Conservation (phyloP, 1,140 invertebrate species). For the Pristionchus pacificus region DNA sequence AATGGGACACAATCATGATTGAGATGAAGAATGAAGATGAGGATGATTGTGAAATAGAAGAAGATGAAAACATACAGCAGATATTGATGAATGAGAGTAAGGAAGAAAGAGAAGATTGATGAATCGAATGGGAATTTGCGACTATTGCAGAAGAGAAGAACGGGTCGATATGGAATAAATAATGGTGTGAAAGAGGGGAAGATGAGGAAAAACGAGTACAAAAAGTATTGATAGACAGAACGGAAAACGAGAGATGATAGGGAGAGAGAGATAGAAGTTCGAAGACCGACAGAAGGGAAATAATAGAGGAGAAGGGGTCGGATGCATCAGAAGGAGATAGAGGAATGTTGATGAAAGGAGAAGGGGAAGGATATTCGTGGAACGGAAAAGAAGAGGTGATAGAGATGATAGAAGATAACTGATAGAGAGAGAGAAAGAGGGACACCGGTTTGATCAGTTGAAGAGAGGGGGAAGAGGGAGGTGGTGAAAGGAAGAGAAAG, state of each 20-base stretch:
- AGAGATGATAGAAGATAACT: not conserved
- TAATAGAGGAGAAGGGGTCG: constrained; percentile 10
- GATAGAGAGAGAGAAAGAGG: not conserved
- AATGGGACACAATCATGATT: not conserved
- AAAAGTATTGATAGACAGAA: constrained; percentile 1
- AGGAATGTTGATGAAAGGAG: not conserved
- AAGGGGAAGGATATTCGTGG: constrained; percentile 4
- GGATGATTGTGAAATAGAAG: not conserved
- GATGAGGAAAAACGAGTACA: not conserved
- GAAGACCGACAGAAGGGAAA: constrained; percentile 17
- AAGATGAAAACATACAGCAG: constrained; percentile 3
- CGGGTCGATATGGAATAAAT: not conserved
- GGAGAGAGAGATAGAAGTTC: constrained; percentile 14
- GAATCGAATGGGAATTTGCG: not conserved
- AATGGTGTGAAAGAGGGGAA: constrained; percentile 1
- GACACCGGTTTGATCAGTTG: no score
- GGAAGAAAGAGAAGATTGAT: not conserved
- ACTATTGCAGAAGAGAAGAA: not conserved
- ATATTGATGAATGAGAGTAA: not conserved
- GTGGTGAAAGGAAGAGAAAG: no score
- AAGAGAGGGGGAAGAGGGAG: no score
- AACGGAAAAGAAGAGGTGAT: constrained; percentile 5
- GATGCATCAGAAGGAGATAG: not conserved
- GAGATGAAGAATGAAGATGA: not conserved
- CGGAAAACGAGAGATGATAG: not conserved